A percentile compares a stretch with the other conserved stretches of the same genome.
Evolutionary conservation across 2,113 vertebrate genomes (phyloP).

Genomic region (Ictalurus furcatus): DNA sequence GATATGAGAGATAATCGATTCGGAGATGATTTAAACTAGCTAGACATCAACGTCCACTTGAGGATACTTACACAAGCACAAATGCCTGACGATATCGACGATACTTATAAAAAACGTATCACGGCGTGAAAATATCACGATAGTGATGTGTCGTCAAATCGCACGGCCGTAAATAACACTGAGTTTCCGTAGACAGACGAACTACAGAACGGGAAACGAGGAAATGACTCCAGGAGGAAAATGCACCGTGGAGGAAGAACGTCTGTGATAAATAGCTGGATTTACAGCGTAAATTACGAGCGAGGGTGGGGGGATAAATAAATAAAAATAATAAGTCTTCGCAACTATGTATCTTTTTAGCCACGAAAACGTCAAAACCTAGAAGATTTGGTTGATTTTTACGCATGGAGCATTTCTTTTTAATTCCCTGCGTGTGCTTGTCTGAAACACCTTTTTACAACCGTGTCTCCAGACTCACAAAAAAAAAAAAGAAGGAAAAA

Average conservation of each 20-base stretch:
- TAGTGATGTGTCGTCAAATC: neutral
- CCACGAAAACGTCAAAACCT: neutral
- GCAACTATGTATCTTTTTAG: neutral
- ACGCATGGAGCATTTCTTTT: neutral
- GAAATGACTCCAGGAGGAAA: neutral
- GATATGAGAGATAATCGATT: neutral
- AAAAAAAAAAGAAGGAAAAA: neutral
- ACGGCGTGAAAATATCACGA: neutral
- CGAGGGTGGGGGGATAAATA: neutral
- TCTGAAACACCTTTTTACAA: constrained; percentile 4
- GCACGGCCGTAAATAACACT: neutral
- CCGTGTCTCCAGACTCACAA: constrained; percentile 16
- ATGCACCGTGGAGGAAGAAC: neutral
- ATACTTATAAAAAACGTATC: neutral
- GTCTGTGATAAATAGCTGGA: constrained; percentile 6
- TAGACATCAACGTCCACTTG: neutral
- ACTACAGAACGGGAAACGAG: neutral
- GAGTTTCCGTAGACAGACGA: neutral
- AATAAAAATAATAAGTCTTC: neutral
- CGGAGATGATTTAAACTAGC: neutral
- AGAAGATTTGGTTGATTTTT: neutral
- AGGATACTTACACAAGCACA: neutral
- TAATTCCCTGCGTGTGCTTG: neutral
- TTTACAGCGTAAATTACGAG: neutral
- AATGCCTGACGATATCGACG: neutral